phyloP scores from a whole-genome alignment of 2,888 invertebrate genomes.

The Hydropsyche betteni region DNA sequence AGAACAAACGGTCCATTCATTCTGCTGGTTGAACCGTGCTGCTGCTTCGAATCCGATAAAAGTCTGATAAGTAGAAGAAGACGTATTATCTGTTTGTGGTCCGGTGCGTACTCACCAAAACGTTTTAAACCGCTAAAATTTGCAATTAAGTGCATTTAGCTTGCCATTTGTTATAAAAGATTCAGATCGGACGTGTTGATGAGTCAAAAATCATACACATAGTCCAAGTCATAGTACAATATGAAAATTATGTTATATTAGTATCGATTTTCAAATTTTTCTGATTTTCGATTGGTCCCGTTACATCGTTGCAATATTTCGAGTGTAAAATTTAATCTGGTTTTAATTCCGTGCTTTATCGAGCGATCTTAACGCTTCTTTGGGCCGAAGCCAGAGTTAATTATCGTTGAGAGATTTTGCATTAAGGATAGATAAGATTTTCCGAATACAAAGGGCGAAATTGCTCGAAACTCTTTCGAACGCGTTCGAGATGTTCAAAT shows the following conservation, averaged over 20 bases:
- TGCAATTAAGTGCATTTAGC: not conserved
- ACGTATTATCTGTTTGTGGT: constrained; percentile 15
- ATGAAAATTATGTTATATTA: too few relatives aligned
- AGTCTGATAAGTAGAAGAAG: not conserved
- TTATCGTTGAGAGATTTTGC: constrained; percentile 15
- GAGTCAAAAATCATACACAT: too few relatives aligned
- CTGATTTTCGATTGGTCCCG: not conserved
- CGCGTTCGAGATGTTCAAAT: not conserved
- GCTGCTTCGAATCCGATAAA: constrained; percentile 9
- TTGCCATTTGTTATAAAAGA: too few relatives aligned
- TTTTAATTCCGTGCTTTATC: constrained; percentile 10
- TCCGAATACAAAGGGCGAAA: too few relatives aligned
- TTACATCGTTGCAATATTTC: not conserved
- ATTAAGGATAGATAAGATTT: too few relatives aligned
- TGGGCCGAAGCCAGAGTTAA: constrained; percentile 3
- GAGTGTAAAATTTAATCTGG: constrained; percentile 25
- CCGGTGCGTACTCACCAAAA: constrained; percentile 9
- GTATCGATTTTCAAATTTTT: too few relatives aligned
- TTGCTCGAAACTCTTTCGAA: too few relatives aligned
- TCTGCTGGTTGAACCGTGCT: not conserved
- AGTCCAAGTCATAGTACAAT: too few relatives aligned
- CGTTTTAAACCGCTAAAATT: not conserved
- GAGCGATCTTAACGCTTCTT: constrained; percentile 23
- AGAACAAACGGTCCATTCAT: constrained; percentile 41
- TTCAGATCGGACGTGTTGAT: too few relatives aligned